A percentile compares a stretch with the other conserved stretches of the same genome.
Evolutionary conservation across 2,113 vertebrate genomes (phyloP).

Genomic region (Spea multiplicata): DNA sequence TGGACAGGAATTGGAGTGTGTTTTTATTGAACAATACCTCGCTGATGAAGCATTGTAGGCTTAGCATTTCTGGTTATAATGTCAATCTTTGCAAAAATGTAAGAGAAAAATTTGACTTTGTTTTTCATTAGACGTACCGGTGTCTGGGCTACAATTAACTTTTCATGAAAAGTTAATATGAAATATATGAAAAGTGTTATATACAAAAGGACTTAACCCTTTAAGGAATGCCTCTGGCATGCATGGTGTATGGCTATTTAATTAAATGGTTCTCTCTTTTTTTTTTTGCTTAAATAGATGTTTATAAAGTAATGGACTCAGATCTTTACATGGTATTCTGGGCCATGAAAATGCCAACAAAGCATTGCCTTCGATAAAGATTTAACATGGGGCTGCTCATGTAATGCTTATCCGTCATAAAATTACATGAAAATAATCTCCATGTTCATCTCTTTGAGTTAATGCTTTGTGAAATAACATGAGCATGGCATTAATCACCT

Average conservation of each 20-base stretch:
- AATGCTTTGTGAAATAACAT: no score
- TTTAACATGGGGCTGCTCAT: not conserved
- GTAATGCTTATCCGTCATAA: not conserved
- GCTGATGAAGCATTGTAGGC: not conserved
- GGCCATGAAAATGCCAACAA: not conserved
- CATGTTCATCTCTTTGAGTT: no score
- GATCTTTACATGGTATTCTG: not conserved
- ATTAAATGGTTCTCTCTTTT: not conserved
- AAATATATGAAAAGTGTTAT: not conserved
- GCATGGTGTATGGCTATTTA: not conserved
- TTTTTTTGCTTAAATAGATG: not conserved
- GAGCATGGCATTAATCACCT: no score
- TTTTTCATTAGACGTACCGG: not conserved
- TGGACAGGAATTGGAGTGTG: conserved; percentile 4
- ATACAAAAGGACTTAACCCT: not conserved
- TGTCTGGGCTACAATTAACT: not conserved
- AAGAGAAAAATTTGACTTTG: not conserved
- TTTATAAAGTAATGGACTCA: not conserved
- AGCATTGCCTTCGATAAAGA: not conserved
- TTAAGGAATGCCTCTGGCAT: not conserved
- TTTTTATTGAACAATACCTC: not conserved
- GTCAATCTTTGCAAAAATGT: not conserved
- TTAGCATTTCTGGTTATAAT: not conserved
- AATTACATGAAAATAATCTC: no score
- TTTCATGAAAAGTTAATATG: not conserved